Evolutionary conservation across 2,888 invertebrate genomes (phyloP).

Genomic region (Augiades crinisus): DNA sequence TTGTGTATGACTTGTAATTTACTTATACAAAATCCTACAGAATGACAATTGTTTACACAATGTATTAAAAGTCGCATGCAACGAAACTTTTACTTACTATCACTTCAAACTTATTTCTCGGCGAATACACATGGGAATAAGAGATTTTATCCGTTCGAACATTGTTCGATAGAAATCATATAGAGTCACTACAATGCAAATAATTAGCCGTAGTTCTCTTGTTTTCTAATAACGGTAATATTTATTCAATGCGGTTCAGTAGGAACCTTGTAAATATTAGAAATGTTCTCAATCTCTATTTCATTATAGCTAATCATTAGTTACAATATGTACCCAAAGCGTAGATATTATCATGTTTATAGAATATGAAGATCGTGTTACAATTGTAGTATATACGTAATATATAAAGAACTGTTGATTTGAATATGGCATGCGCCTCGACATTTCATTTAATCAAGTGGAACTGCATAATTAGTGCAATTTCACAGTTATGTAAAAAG

Average conservation of each 20-base stretch:
- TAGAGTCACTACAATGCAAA: neutral
- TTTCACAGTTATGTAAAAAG: conserved; percentile 4
- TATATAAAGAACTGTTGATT: conserved; percentile 28
- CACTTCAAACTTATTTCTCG: conserved; percentile 16
- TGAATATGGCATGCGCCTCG: conserved; percentile 36
- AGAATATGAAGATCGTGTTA: conserved; percentile 8
- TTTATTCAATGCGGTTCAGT: too few species aligned
- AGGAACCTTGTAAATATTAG: too few species aligned
- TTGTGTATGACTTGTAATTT: too few species aligned
- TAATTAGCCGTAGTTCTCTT: neutral
- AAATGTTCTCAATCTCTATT: too few species aligned
- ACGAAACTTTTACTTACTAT: conserved; percentile 18
- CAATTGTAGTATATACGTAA: neutral
- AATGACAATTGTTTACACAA: neutral
- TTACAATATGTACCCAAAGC: too few species aligned
- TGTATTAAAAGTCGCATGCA: conserved; percentile 10
- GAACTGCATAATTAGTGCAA: conserved; percentile 33
- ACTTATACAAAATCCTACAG: too few species aligned
- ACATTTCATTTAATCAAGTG: conserved; percentile 38
- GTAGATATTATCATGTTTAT: neutral
- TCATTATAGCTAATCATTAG: too few species aligned
- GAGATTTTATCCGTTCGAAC: conserved; percentile 19
- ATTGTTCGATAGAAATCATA: conserved; percentile 21
- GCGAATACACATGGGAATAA: conserved; percentile 14
- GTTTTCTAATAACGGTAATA: neutral